Evolutionary conservation across 2,113 vertebrate species (phyloP), one percentile per base, ranked within the genome.

Genomic region (Mirza zaza): DNA sequence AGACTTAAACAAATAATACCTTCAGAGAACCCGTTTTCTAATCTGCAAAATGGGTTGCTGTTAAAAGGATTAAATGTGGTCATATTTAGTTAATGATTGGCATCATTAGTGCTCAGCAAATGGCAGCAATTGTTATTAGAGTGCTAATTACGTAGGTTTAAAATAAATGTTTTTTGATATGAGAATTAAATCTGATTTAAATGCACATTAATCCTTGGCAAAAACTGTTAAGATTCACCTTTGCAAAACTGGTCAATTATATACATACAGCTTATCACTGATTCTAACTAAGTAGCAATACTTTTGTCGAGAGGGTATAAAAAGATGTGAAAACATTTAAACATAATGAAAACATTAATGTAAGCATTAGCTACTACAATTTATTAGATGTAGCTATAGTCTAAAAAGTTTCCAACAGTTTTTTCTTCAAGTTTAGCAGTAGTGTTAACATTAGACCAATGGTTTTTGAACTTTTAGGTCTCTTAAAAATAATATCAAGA

Each of bases 401-500:
- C 39, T 93, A 68, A 87, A 88, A 71, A 34, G n/a, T 7, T 93
- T 89, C 67, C 12, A 89, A 57, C 4, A 71, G 48, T 52, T 80
- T 80, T 80, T 79, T 21, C 20, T 18, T 96, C 20, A 94, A 70
- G n/a, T 91, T 96, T 76, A 82, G 11, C 6, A 83, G 39, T n/a
- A 65, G 20, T 63, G 23, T 84, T 77, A 93, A 84, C 48, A 65
- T 89, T 75, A 88, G 55, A 73, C 11, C 34, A 82, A 17, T 67
- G 75, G 36, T 29, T 90, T 17, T 91, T 48, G 95, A 91, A 89
- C 5, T 45, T 90, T 50, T 83, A 92, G 4, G 45, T 36, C 34
- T 94, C 23, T 90, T 95, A 82, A 95, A 90, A 97, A 90, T 67
- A 85, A n/a, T 67, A 89, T 71, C 89, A 90, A 85, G 81, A 25